Evolutionary conservation across 1,140 invertebrate species (phyloP), one percentile per base, ranked within the genome.

Genomic region (Pemphigus obesinymphae): DNA sequence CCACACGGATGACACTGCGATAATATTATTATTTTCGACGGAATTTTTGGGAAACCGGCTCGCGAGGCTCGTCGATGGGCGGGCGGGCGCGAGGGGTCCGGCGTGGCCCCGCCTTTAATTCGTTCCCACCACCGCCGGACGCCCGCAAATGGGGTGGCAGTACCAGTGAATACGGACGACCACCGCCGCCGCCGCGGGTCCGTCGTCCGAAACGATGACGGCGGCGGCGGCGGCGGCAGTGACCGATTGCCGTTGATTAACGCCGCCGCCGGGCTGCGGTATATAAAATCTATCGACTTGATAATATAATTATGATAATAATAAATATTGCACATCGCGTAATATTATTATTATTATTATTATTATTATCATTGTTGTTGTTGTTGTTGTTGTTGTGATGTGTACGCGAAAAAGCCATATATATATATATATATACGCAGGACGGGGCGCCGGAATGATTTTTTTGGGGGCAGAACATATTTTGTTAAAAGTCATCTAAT

Each of bases 31-130:
- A 50, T 29, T 76, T 78, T 78, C 61, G 75, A 50, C 53, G 53
- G 75, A 78, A n/a, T n/a, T 78, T 63, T 61, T 80, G n/a, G 76
- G 76, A 80, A 80, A 80, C 76, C 76, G 76, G 76, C 76, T 80
- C 75, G 29, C 75, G 48, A 8, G 68, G 37, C 68, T n/a, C 66
- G 66, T 70, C 20, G 75, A 53, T 61, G 55, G 55, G 76, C 55
- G 55, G 76, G 76, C 76, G 76, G 76, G 53, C 53, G 76, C 34
- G 76, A 80, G 76, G 76, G 76, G 76, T 63, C 76, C 76, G 76
- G 1, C 43, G n/a, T 80, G 26, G 76, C 76, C 55, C 76, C 76
- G 76, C 76, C 76, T 45, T 11, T n/a, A 80, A 61, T 80, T 80
- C 76, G 76, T 80, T 63, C 76, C 76, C 76, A 61, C 75, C 55